These are phyloP conservation scores for Microplitis deprimator DNA, from an alignment of 2,888 invertebrate species.

Conservation along the genomic window DNA sequence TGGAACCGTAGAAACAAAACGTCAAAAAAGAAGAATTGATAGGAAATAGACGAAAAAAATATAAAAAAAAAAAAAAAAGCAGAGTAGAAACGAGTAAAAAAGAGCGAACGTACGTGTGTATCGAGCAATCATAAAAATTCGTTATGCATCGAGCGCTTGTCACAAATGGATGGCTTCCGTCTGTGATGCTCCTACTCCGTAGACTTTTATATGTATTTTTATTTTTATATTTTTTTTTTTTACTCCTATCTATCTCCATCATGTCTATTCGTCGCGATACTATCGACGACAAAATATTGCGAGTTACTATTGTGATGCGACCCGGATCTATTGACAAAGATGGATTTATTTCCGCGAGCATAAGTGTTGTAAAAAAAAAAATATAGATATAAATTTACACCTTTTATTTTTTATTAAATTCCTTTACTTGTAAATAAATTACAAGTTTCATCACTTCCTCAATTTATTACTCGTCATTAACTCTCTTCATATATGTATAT, in stretches of 20 bases:
- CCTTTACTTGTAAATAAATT: background rate
- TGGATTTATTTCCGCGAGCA: background rate
- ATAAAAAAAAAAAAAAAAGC: background rate
- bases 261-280: background rate
- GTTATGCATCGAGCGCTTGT: conserved; percentile 24
- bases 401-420: background rate
- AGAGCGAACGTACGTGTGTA: conserved; percentile 5
- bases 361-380: background rate
- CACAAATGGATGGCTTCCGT: conserved; percentile 36
- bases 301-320: background rate
- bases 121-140: conserved; percentile 30
- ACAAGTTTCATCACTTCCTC: background rate
- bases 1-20: conserved; percentile 1
- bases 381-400: too few relatives aligned
- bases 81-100: background rate
- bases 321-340: background rate
- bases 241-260: background rate
- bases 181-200: conserved; percentile 3
- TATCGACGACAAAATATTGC: conserved; percentile 9
- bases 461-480: conserved; percentile 1
- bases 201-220: conserved; percentile 11
- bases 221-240: background rate
- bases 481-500: background rate
- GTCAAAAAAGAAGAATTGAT: background rate
- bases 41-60: background rate